Evolutionary conservation across 1,140 invertebrate genomes (phyloP).

Genomic region (Paramacrobiotus metropolitanus): DNA sequence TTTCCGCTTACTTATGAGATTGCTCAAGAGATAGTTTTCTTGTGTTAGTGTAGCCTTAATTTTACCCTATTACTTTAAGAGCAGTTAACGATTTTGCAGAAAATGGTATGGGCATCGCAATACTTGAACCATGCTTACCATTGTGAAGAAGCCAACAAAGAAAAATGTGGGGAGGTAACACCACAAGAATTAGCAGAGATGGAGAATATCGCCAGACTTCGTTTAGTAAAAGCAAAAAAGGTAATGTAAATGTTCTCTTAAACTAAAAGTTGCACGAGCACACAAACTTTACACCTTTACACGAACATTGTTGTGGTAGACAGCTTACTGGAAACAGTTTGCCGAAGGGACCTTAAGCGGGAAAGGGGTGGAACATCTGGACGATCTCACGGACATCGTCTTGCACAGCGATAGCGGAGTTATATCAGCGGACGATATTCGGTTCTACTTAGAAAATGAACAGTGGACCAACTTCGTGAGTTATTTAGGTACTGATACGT

Average conservation of each 20-base stretch:
- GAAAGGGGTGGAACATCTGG: neutral
- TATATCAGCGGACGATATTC: conserved; percentile 16
- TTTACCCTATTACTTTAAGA: neutral
- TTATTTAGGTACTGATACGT: too few species aligned
- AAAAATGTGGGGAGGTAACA: conserved; percentile 16
- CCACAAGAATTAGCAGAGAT: conserved; percentile 18
- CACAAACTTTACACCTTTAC: neutral
- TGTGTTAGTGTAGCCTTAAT: neutral
- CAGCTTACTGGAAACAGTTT: conserved; percentile 22
- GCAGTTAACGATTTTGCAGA: neutral
- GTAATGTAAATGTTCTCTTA: too few species aligned
- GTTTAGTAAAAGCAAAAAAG: conserved; percentile 22
- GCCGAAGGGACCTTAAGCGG: conserved; percentile 17
- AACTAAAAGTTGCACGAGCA: neutral
- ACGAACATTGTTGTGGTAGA: conserved; percentile 12
- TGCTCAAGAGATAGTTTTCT: neutral
- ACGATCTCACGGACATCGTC: conserved; percentile 16
- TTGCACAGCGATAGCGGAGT: conserved; percentile 23
- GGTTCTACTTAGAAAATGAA: neutral
- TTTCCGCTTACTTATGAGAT: neutral
- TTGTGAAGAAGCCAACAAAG: conserved; percentile 5
- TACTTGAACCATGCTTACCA: neutral
- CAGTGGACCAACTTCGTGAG: neutral
- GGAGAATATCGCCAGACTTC: conserved; percentile 18
- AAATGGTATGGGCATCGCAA: neutral